Evolutionary conservation across 2,113 vertebrate species (phyloP), one percentile per base, ranked within the genome.

Genomic region (Probosciger aterrimus): DNA sequence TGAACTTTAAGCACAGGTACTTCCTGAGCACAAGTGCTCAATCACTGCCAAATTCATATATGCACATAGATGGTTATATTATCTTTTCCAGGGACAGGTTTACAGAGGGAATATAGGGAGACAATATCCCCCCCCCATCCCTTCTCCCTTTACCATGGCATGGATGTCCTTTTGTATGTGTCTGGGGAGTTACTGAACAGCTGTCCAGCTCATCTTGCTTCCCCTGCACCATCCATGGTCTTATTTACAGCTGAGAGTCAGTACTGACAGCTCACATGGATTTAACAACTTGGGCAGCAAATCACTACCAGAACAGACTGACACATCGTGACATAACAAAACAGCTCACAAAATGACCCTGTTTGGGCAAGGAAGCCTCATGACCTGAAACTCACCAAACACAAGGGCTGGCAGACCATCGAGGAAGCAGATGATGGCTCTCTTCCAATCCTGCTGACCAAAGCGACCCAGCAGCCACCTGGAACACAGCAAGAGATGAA

Each of bases 401-500:
- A 27, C 44, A 44, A 68, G 74, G 47, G 83, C 81, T 76, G 74
- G 86, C 65, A 88, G 76, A 60, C 35, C 52, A 14, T 14, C 0
- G 27, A 88, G 82, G 80, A 92, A 76, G 86, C 55, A 92, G 62
- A 71, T 14, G 20, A 88, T 60, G 91, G 88, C 88, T 83, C 71
- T 70, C 37, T 78, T 86, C 94, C 83, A 93, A 28, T 50, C 69
- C 69, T 4, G 2, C 88, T 91, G 91, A 75, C 94, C 89, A 92
- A 59, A 89, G 71, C 55, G 73, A 92, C 90, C 64, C 90, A 83
- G 83, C 64, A 88, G 82, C 67, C 88, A 86, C 90, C 77, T 94
- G 94, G 75, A 95, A 70, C 78, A 33, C 63, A 80, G 78, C 78
- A 73, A 69, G 90, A 86, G 78, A 80, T 11, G 75, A 86, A 96